These are phyloP conservation scores for Gryon sp. DNA, from an alignment of 1,140 invertebrate species.

Conservation along the genomic window DNA sequence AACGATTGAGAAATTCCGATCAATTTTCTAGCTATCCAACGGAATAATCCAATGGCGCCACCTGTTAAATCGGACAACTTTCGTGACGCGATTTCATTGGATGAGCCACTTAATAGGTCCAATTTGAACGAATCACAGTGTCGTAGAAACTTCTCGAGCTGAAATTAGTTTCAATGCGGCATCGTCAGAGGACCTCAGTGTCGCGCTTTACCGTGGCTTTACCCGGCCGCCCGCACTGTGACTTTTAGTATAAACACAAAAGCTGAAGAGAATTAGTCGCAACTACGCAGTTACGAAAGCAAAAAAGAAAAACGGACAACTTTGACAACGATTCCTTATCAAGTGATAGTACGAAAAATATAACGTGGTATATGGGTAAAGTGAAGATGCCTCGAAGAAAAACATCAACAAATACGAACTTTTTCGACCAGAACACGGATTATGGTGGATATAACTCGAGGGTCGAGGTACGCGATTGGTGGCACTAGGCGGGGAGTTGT, in stretches of 20 bases:
- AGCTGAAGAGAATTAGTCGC: neutral
- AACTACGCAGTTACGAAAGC: neutral
- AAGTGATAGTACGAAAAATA: conserved; percentile 4
- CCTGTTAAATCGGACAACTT: neutral
- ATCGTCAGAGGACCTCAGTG: neutral
- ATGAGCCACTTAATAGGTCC: neutral
- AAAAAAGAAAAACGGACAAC: too few relatives aligned
- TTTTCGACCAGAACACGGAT: conserved; percentile 33
- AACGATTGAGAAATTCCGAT: neutral
- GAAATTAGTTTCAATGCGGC: too few relatives aligned
- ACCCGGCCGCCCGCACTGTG: neutral
- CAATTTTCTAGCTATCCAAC: neutral
- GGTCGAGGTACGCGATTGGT: conserved; percentile 21
- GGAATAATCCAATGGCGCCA: neutral
- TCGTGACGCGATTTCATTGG: neutral
- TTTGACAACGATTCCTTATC: neutral
- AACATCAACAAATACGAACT: conserved; percentile 28
- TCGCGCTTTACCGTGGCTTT: neutral
- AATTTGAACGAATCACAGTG: neutral
- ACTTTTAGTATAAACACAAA: conserved; percentile 25
- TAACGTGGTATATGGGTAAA: conserved; percentile 34
- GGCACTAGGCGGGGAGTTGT: too few relatives aligned
- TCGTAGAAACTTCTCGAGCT: neutral
- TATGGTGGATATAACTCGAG: conserved; percentile 32
- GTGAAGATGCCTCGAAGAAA: conserved; percentile 43